Conservation (phyloP, 2,797 vertebrate species). For the Gallinago stenura region DNA sequence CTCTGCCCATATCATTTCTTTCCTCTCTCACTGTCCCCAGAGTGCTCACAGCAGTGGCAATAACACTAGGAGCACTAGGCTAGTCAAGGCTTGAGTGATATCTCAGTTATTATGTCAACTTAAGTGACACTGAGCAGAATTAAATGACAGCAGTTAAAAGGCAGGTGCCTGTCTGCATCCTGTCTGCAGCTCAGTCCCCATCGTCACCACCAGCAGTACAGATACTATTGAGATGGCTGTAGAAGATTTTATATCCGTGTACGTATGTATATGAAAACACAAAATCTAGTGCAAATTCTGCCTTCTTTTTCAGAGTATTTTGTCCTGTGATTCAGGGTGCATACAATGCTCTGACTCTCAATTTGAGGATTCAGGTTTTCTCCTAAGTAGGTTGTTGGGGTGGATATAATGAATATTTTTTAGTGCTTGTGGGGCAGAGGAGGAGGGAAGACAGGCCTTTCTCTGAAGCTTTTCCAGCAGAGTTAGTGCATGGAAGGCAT, state of each 20-base stretch:
- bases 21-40: background rate
- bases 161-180: background rate
- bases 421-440: background rate
- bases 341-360: background rate
- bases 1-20: background rate
- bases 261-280: background rate
- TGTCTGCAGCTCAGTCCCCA: background rate
- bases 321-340: background rate
- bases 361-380: background rate
- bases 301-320: background rate
- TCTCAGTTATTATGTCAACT: slow-evolving; percentile 22
- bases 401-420: background rate
- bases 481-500: background rate
- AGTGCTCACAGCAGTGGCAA: background rate
- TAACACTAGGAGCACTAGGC: background rate
- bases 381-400: background rate
- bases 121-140: background rate
- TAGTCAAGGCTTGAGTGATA: slow-evolving; percentile 11
- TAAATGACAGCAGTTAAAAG: background rate
- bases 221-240: background rate
- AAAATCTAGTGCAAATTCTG: background rate
- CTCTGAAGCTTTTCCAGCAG: slow-evolving; percentile 4
- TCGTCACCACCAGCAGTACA: background rate
- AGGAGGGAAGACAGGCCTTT: background rate
- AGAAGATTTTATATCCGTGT: background rate